Base-by-base conservation (phyloP, 2,888 invertebrate species). In the Eudemis profundana region DNA sequence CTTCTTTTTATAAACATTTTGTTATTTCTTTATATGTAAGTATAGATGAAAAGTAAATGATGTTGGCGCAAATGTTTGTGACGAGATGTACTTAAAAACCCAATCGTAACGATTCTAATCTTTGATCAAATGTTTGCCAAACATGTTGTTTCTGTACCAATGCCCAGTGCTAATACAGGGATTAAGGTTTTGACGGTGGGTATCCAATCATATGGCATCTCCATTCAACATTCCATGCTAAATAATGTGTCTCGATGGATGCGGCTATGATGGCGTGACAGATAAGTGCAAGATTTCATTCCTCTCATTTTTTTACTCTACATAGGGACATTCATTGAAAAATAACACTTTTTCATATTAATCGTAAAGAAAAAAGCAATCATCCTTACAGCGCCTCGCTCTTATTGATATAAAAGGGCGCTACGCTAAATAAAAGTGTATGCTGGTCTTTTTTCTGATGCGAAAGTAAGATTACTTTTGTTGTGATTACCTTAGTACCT, bases 181-280 rank as follows among this genome's bases (percentile, higher is more conserved):
- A 15, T 61, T 49, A 8, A 53, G 53, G 8, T 49, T 33, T 17
- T 27, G 44, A 38, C 15, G 27, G 44, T 56, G 36, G 59, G 53
- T 64, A 27, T 27, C 8, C 12, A 47, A 47, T n/a, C n/a, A 17
- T 64, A 68, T 67, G 68, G 73, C 72, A 69, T 67, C 49, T 64
- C 79, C 86, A 87, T 87, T 83, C 86, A 78, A 79, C 88, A 89
- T 88, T 86, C 86, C 89, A 89, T 89, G 89, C 89, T 85, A 70
- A 67, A 74, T 71, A 63, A 78, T 82, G 82, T 77, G 77, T 76
- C 72, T 69, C 75, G 75, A 73, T 76, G 73, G 77, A 84, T 83
- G 81, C 82, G 74, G 74, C 84, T 70, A 73, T 61, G 42, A 69
- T 62, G 65, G 76, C 71, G 75, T 82, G 82, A 85, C 82, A 85